Conservation (phyloP, 1,140 invertebrate genomes). For the Caenorhabditis latens region DNA sequence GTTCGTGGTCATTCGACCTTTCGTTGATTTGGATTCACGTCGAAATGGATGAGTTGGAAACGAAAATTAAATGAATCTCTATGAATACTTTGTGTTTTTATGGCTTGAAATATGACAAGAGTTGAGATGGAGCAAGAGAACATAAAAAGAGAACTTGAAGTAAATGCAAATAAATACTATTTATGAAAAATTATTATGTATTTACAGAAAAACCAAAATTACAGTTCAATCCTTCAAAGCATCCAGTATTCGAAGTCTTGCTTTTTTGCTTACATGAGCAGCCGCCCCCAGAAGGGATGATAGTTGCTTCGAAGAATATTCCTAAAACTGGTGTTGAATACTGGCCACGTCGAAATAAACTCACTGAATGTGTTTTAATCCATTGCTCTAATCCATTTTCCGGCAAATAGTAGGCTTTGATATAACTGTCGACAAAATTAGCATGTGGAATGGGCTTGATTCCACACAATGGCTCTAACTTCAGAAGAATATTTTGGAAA, state of each 20-base stretch:
- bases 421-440: slow-evolving; percentile 91
- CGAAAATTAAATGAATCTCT: too few relatives aligned
- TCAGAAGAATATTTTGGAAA: slow-evolving; percentile 92
- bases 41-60: not conserved
- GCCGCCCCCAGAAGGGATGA: slow-evolving; percentile 87
- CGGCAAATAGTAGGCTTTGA: slow-evolving; percentile 95
- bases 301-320: slow-evolving; percentile 91
- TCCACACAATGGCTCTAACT: slow-evolving; percentile 77
- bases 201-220: not conserved
- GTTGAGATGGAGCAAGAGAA: not conserved
- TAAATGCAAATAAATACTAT: too few relatives aligned
- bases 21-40: not conserved
- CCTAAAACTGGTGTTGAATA: slow-evolving; percentile 79
- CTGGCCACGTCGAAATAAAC: slow-evolving; percentile 60
- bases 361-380: slow-evolving; percentile 86
- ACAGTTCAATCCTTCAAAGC: slow-evolving; percentile 65
- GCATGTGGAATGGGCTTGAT: slow-evolving; percentile 86
- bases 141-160: not conserved
- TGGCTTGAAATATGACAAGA: not conserved
- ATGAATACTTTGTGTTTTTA: too few relatives aligned
- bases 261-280: slow-evolving; percentile 89
- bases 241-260: slow-evolving; percentile 76
- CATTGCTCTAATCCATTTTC: slow-evolving; percentile 89
- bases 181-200: not conserved
- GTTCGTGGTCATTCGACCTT: not conserved